Base-by-base conservation (phyloP, 30 jellyfish, hydroid and myxozoan genomes). In the Turritopsis dohrnii region DNA sequence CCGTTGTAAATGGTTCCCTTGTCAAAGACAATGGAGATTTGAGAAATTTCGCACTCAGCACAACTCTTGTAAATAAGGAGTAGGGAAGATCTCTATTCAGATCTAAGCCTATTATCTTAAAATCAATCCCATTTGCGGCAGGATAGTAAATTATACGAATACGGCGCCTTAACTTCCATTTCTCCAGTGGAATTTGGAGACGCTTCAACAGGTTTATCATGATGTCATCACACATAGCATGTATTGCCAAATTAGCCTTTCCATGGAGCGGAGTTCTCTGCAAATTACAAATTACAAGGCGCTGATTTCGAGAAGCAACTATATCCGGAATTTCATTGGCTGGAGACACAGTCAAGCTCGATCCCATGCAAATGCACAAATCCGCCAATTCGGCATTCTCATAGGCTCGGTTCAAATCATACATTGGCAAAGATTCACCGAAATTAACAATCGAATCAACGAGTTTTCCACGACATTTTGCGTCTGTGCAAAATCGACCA, bases 281-380 rank as follows among this genome's bases (percentile, higher is more conserved):
- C 65, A 91, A 82, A 80, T 91, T 91, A 66, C 91, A 79, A 79
- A 91, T 91, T 13, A 87, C 97, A 21, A 91, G 88, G 29, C 86
- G 79, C 65, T 84, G 71, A 13, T 90, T 88, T 26, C 86, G 53
- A 0, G 76, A 52, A 31, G 80, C 26, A 21, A 87, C 96, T 18
- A 65, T 53, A 16, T 84, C 73, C 21, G 97, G 97, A 19, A 91
- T 86, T 23, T 87, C 97, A 84, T 81, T 84, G 1, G 97, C 97
- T 60, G 97, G 97, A 28, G 86, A 76, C 26, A 91, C 97, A n/a
- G 96, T 89, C 73, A 91, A 81, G 79, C 97, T 91, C 18, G 95
- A 80, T 13, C 97, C 97, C 53, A 91, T 74, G 9, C 80, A 85
- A 75, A 91, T 86, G 69, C 97, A 91, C 75, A 91, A 71, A 81